Evolutionary conservation across 1,140 invertebrate genomes (phyloP).

Genomic region (Sycobia sp.): DNA sequence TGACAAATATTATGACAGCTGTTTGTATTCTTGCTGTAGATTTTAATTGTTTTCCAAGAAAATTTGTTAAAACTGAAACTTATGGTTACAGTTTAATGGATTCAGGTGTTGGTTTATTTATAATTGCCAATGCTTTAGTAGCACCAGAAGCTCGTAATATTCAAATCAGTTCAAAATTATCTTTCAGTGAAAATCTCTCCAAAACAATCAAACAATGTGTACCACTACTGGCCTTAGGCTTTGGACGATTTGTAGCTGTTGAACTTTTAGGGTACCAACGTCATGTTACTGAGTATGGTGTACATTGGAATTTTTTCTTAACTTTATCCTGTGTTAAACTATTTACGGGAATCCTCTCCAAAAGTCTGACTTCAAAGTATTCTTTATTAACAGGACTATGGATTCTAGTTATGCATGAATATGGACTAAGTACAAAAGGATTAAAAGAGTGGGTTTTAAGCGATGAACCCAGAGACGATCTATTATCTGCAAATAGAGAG

Average conservation of each 20-base stretch:
- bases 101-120: slow-evolving; percentile 87
- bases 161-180: slow-evolving; percentile 45
- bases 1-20: slow-evolving; percentile 76
- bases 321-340: slow-evolving; percentile 86
- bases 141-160: slow-evolving; percentile 64
- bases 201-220: slow-evolving; percentile 47
- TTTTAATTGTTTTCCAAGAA: slow-evolving; percentile 83
- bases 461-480: slow-evolving; percentile 62
- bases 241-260: slow-evolving; percentile 70
- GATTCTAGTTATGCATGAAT: slow-evolving; percentile 73
- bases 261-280: slow-evolving; percentile 79
- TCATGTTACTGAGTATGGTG: slow-evolving; percentile 89
- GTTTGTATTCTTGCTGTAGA: slow-evolving; percentile 92
- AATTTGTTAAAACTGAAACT: slow-evolving; percentile 84
- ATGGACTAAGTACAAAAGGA: slow-evolving; percentile 65
- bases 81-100: slow-evolving; percentile 95
- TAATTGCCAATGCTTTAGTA: slow-evolving; percentile 85
- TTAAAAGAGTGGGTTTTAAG: slow-evolving; percentile 77
- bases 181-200: slow-evolving; percentile 37
- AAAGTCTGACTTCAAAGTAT: slow-evolving; percentile 56
- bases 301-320: slow-evolving; percentile 97
- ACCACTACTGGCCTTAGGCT: slow-evolving; percentile 73
- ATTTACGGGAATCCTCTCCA: slow-evolving; percentile 67
- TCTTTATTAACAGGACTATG: slow-evolving; percentile 61
- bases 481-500: slow-evolving; percentile 86